Base-by-base conservation (phyloP, 2,113 vertebrate genomes). In the Oreochromis tanganicae region DNA sequence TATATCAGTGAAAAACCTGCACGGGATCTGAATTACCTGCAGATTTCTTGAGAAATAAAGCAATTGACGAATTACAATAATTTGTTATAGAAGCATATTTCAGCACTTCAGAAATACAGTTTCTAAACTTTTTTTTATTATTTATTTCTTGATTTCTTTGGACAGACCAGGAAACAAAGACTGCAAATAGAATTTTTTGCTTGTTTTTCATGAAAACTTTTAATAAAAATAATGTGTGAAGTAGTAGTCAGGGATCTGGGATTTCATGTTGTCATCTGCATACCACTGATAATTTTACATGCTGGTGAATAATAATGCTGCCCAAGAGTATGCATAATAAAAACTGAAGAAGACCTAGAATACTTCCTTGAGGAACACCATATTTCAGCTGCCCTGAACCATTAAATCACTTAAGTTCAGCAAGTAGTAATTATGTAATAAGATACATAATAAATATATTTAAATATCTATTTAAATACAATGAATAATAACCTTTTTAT, bases 171-270 rank as follows among this genome's bases (percentile, higher is more conserved):
- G 21, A 11, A 46, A 17, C 13, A 46, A 46, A 27, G 68, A 27
- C 41, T 17, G 21, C 38, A 46, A 73, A 41, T 21, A 10, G 21
- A 73, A 27, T 73, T 73, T 24, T 3, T 21, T 27, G 38, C 0
- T 73, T 0, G 16, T 0, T 73, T 3, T 24, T 46, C 16, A 2
- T 43, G 8, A 73, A 73, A 46, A 46, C 8, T 0, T 46, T 46
- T 46, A 46, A 73, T 43, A 41, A 73, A 41, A 73, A 73, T 73
- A 43, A 43, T 71, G 21, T 27, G 16, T 46, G 8, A 73, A 17
- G 21, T 43, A 16, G 21, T 27, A 1, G 0, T 27, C 14, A 27
- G 0, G 9, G 21, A 29, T 1, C 17, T 38, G 61, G 34, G 2
- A 66, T 38, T 36, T 36, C n/a, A 66, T 16, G 56, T 7, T 27